Evolutionary conservation across 2,797 vertebrate genomes (phyloP), one percentile per base, ranked within the genome.

Genomic region (Schizothorax lantsangensis): DNA sequence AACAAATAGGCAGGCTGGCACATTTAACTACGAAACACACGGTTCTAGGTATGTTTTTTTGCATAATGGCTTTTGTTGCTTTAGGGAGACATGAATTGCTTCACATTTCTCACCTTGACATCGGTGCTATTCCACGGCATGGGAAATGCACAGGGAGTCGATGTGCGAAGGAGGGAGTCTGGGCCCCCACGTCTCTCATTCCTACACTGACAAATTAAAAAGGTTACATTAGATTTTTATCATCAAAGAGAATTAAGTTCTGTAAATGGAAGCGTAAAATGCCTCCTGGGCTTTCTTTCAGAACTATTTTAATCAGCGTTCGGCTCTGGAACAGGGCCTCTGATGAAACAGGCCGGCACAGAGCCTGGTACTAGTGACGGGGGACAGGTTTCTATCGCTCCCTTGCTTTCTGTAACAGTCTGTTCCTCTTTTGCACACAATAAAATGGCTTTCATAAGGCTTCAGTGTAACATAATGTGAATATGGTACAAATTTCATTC

Each of bases 21-120:
- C 7, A 85, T 84, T 90, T 85, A 75, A 69, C 86, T 84, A 68
- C 71, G 73, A 88, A 88, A 82, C 49, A 15, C 40, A 26, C 10
- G 43, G 74, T 86, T 87, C 75, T 85, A 86, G 81, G 83, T 95
- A 91, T 94, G 88, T 90, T 19, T 91, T 74, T 90, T 40, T 73
- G 92, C 92, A 91, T 93, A 94, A 93, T 89, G 78, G 92, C 21
- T 78, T 93, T 88, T 1, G 0, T 90, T 90, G 89, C 92, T 94
- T 88, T 88, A 91, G 91, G 93, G 91, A 92, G 91, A 91, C 89
- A 71, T 78, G 90, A 89, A 90, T 86, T 88, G 88, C 79, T 86
- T 86, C 23, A 33, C 84, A 87, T 90, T 83, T 66, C 78, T 90
- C 82, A 89, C 82, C 78, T 89, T 84, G 83, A 85, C 87, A 72